These are phyloP conservation scores for Limnothrissa miodon DNA, from an alignment of 2,113 vertebrate species.

Conservation along the genomic window DNA sequence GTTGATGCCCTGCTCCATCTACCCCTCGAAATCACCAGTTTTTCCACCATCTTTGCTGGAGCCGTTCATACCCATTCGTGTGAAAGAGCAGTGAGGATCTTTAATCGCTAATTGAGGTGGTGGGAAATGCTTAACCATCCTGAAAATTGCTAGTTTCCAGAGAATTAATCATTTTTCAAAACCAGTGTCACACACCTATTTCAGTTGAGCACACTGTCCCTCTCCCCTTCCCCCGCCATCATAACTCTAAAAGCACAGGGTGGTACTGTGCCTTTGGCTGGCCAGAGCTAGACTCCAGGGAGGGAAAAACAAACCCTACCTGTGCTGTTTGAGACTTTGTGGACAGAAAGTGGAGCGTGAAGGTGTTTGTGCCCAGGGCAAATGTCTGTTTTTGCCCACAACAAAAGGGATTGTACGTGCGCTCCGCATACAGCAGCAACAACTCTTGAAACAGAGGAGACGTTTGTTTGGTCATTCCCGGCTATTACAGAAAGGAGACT, in stretches of 20 bases:
- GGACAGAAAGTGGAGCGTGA: background rate
- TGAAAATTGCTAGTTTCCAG: constrained; percentile 26
- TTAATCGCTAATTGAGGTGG: constrained; percentile 35
- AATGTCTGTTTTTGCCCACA: background rate
- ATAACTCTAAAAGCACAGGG: constrained; percentile 6
- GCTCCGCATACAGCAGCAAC: background rate
- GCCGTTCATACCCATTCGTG: background rate
- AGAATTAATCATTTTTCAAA: constrained; percentile 42
- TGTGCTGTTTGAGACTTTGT: background rate
- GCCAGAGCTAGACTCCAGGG: background rate
- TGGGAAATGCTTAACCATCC: constrained; percentile 43
- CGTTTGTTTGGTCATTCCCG: background rate
- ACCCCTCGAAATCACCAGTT: background rate
- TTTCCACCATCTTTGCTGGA: constrained; percentile 17
- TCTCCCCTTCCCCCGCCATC: background rate
- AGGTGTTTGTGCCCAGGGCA: background rate
- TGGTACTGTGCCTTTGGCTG: background rate
- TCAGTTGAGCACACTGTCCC: background rate
- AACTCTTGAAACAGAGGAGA: background rate
- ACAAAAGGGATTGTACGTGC: background rate
- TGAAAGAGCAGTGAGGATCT: background rate
- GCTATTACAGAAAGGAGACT: background rate
- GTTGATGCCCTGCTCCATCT: background rate
- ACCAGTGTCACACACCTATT: constrained; percentile 24
- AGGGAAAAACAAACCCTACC: background rate